Evolutionary conservation across 2,888 invertebrate species (phyloP).

Genomic region (Agrochola macilenta): DNA sequence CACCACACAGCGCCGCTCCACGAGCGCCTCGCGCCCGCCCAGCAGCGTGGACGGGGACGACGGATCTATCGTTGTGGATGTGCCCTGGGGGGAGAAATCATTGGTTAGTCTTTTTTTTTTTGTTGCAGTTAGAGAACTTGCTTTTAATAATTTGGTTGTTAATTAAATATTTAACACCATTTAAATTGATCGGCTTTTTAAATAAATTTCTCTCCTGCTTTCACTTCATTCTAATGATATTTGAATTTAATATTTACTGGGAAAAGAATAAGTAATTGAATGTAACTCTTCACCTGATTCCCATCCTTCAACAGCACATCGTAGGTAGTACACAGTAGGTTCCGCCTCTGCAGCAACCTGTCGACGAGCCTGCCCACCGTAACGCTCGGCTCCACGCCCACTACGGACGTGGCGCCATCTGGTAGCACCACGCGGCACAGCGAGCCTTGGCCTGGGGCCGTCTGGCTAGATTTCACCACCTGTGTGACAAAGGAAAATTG

Average conservation of each 20-base stretch:
- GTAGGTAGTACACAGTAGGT: conserved; percentile 94
- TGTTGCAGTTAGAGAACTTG: too few species aligned
- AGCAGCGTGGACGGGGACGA: conserved; percentile 93
- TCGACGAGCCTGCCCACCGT: conserved; percentile 95
- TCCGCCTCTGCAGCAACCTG: conserved; percentile 95
- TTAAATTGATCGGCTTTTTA: background rate
- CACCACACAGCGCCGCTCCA: conserved; percentile 96
- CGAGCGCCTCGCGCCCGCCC: conserved; percentile 95
- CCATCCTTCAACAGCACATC: conserved; percentile 93
- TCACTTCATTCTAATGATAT: background rate
- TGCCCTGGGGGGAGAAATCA: conserved; percentile 65
- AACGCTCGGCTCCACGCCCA: conserved; percentile 94
- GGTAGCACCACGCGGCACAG: conserved; percentile 96
- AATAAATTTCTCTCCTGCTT: background rate
- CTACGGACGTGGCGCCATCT: conserved; percentile 98
- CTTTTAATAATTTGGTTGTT: too few species aligned
- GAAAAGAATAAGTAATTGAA: background rate
- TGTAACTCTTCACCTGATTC: conserved; percentile 71
- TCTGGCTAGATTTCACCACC: conserved; percentile 82
- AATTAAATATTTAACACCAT: background rate
- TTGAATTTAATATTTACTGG: background rate
- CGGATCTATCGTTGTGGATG: conserved; percentile 92
- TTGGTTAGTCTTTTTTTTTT: background rate
- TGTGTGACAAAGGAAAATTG: conserved; percentile 54
- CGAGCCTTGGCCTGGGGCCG: conserved; percentile 76